A percentile compares a stretch with the other conserved stretches of the same genome.
phyloP scores from a whole-genome alignment of 2,888 invertebrate genomes.

The Liopterus haemorrhoidalis region DNA sequence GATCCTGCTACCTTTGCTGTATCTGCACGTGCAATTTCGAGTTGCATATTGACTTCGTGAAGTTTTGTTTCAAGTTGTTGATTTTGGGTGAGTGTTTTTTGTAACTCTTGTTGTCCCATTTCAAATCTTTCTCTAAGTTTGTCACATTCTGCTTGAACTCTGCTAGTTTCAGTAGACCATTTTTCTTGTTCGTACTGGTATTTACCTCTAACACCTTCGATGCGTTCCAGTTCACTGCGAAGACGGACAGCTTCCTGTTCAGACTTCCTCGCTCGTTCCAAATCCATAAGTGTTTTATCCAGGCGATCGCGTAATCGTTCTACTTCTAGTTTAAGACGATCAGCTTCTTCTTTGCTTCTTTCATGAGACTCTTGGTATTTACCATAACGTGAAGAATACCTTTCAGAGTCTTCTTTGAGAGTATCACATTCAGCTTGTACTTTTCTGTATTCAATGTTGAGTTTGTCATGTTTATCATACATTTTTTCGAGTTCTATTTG shows the following conservation, averaged over 20 bases:
- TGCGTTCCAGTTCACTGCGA: constrained; percentile 65
- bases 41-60: constrained; percentile 74
- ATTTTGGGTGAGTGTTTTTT: constrained; percentile 57
- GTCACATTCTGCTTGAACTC: constrained; percentile 50
- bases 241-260: constrained; percentile 62
- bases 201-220: constrained; percentile 73
- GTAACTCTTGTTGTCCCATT: constrained; percentile 66
- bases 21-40: constrained; percentile 74
- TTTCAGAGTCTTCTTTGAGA: constrained; percentile 71
- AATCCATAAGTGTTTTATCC: constrained; percentile 73
- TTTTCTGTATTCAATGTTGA: constrained; percentile 73
- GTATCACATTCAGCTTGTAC: constrained; percentile 74
- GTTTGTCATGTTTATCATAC: constrained; percentile 84
- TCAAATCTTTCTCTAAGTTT: constrained; percentile 64
- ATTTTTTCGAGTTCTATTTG: constrained; percentile 85
- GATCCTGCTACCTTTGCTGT: constrained; percentile 65
- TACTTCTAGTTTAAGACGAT: constrained; percentile 71
- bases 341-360: constrained; percentile 67
- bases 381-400: constrained; percentile 64
- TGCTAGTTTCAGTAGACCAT: constrained; percentile 50
- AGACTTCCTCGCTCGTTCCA: constrained; percentile 68
- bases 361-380: constrained; percentile 68
- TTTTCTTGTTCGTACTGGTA: constrained; percentile 70
- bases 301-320: constrained; percentile 73
- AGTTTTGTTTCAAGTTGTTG: constrained; percentile 68